Evolutionary conservation across 2,888 invertebrate species (phyloP).

Genomic region (Dimorphilus gyrociliatus): DNA sequence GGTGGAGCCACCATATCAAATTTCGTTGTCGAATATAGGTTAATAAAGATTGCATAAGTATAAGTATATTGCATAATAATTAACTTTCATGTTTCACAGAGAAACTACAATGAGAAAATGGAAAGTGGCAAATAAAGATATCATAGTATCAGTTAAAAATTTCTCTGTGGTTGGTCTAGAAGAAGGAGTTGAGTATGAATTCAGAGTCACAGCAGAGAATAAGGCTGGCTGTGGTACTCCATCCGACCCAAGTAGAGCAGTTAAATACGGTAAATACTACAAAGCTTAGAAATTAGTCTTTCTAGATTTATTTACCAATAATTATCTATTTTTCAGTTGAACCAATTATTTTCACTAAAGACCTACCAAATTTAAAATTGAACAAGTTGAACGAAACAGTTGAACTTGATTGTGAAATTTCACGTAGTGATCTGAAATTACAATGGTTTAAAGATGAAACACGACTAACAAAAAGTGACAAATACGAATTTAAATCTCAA

Average conservation of each 20-base stretch:
- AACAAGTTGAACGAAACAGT: too few relatives aligned
- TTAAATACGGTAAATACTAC: conserved; percentile 36
- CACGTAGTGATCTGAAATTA: conserved; percentile 1
- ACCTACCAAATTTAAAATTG: too few relatives aligned
- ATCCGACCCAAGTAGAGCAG: conserved; percentile 54
- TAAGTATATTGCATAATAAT: too few relatives aligned
- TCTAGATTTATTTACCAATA: too few relatives aligned
- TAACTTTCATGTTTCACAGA: too few relatives aligned
- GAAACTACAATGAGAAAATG: too few relatives aligned
- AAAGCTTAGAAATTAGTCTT: too few relatives aligned
- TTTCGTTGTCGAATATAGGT: conserved; percentile 15
- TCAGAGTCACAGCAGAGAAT: conserved; percentile 52
- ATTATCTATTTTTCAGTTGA: too few relatives aligned
- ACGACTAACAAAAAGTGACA: conserved; percentile 4
- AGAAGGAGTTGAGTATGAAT: conserved; percentile 47
- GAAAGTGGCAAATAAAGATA: conserved; percentile 18
- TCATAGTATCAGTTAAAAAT: conserved; percentile 9
- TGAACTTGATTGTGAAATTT: conserved; percentile 54
- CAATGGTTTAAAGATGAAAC: conserved; percentile 5
- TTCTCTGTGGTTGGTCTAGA: conserved; percentile 22
- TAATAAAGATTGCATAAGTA: too few relatives aligned
- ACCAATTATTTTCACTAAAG: too few relatives aligned
- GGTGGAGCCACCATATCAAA: conserved; percentile 15
- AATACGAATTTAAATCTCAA: conserved; percentile 6
- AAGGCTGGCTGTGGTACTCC: conserved; percentile 39